phyloP scores from a whole-genome alignment of 2,797 vertebrate genomes.

The Spheniscus humboldti region DNA sequence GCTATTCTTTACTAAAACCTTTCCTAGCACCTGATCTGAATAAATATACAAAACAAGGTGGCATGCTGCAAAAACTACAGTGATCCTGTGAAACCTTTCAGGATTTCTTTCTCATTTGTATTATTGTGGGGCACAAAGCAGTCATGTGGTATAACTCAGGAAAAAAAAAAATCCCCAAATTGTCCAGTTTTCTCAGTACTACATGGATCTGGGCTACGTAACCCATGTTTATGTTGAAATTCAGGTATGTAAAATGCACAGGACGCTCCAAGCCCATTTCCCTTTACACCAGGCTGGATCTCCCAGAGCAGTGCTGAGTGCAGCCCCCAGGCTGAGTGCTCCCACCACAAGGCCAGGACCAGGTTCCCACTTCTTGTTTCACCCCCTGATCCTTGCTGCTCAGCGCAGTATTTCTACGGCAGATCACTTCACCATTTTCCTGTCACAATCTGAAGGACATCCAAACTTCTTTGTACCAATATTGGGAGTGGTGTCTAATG shows the following conservation, averaged over 20 bases:
- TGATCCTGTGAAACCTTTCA: background rate
- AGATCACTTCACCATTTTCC: background rate
- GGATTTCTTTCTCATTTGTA: background rate
- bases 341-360: background rate
- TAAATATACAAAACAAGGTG: background rate
- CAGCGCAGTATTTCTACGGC: rapidly evolving
- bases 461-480: background rate
- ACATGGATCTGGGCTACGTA: background rate
- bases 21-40: background rate
- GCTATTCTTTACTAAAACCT: background rate
- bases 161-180: background rate
- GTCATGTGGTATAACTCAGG: background rate
- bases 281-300: background rate
- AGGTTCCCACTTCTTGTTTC: rapidly evolving
- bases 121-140: background rate
- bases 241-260: background rate
- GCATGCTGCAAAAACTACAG: background rate
- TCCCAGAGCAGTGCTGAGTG: background rate
- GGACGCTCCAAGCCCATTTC: background rate
- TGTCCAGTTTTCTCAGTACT: background rate
- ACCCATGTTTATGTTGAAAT: background rate
- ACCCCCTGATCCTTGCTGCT: background rate
- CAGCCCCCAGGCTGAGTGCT: background rate
- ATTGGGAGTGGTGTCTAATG: background rate
- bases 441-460: background rate